These are phyloP conservation scores for Reinhardtius hippoglossoides DNA, from an alignment of 2,113 vertebrate genomes.

Conservation along the genomic window DNA sequence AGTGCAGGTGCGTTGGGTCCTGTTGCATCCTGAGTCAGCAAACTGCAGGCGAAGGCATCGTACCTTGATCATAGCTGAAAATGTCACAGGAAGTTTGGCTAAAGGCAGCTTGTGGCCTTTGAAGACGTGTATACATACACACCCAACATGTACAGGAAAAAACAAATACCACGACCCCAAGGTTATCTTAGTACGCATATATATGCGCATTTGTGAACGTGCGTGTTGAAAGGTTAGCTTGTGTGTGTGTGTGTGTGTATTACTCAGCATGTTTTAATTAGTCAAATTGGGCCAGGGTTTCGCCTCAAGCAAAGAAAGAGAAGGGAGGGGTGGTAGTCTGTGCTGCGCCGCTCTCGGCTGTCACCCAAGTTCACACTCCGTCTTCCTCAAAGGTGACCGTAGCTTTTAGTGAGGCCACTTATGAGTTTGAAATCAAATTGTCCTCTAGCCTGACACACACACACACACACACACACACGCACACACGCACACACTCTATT, in stretches of 20 bases:
- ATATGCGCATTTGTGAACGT: not conserved
- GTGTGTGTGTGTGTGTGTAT: slow-evolving; percentile 16
- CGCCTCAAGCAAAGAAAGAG: slow-evolving; percentile 30
- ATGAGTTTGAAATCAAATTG: slow-evolving; percentile 44
- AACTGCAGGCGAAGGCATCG: slow-evolving; percentile 51
- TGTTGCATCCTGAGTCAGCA: slow-evolving; percentile 37
- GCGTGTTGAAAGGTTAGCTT: not conserved
- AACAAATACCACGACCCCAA: not conserved
- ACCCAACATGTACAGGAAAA: not conserved
- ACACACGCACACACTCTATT: too few relatives aligned
- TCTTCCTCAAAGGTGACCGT: slow-evolving; percentile 28
- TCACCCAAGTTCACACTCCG: slow-evolving; percentile 14
- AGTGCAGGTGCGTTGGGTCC: not conserved
- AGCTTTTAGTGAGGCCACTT: slow-evolving; percentile 41
- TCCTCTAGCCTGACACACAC: slow-evolving; percentile 22
- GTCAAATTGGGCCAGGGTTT: slow-evolving; percentile 59
- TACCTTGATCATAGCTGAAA: slow-evolving; percentile 59
- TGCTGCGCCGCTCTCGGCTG: not conserved
- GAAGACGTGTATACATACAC: not conserved
- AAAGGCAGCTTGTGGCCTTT: slow-evolving; percentile 16
- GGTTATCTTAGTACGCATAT: not conserved
- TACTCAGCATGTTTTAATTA: slow-evolving; percentile 64
- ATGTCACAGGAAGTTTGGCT: slow-evolving; percentile 56
- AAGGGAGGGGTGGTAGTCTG: slow-evolving; percentile 9
- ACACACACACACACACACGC: not conserved